Evolutionary conservation across 2,888 invertebrate genomes (phyloP).

Genomic region (Nudaria mundana): DNA sequence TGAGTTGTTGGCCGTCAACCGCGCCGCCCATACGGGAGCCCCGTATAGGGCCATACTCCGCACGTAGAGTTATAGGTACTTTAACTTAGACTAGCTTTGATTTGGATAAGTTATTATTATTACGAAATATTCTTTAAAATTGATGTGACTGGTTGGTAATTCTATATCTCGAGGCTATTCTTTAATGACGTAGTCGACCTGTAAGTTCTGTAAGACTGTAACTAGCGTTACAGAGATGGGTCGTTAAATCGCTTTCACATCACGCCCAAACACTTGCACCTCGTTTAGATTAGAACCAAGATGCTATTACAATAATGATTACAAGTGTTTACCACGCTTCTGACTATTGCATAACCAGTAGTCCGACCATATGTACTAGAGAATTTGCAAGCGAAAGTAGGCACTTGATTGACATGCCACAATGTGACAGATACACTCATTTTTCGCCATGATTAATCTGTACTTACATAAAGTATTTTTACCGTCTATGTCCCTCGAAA

Average conservation of each 20-base stretch:
- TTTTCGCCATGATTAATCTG: conserved; percentile 25
- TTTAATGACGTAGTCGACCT: conserved; percentile 12
- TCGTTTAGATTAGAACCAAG: conserved; percentile 62
- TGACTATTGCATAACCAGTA: conserved; percentile 47
- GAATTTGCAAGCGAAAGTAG: conserved; percentile 72
- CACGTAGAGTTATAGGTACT: no score
- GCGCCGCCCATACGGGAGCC: no score
- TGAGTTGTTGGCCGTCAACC: no score
- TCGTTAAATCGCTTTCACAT: conserved; percentile 46
- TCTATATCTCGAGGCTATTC: conserved; percentile 10
- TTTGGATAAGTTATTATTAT: neutral
- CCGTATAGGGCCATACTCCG: no score
- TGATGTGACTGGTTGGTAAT: conserved; percentile 3
- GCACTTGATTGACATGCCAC: conserved; percentile 29
- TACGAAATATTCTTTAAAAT: no score
- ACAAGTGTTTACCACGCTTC: conserved; percentile 59
- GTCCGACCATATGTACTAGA: conserved; percentile 46
- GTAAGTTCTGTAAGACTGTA: no score
- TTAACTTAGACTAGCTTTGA: no score
- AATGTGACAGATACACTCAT: conserved; percentile 38
- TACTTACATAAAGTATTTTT: conserved; percentile 20
- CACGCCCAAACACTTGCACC: conserved; percentile 42
- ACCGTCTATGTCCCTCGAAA: conserved; percentile 15
- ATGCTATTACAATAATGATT: conserved; percentile 70
- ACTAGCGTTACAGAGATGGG: conserved; percentile 19